Base-by-base conservation (phyloP, 2,888 invertebrate species). In the Ormia ochracea region DNA sequence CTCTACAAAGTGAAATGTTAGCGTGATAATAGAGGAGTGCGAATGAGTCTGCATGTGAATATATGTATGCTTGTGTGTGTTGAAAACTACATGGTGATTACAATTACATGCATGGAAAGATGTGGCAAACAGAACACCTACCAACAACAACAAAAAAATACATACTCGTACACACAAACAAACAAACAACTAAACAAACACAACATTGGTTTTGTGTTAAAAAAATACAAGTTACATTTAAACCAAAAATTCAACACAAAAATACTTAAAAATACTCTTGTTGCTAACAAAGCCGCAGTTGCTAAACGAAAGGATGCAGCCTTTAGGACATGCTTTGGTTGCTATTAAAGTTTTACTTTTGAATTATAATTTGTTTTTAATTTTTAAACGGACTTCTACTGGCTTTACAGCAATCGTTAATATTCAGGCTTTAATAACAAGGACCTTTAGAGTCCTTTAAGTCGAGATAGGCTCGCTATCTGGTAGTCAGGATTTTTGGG, bases 21-120 rank as follows among this genome's bases (percentile, higher is more conserved):
- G 72, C 23, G 28, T 65, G 26, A 38, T 28, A 28, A 23, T 26
- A 19, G 12, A 9, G 21, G 12, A 33, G 2, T 33, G 23, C 21
- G 38, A 28, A 3, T 61, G 7, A 5, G 21, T 19, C 12, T 28
- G 58, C 1, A 12, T 26, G 41, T 14, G 31, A 23, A 14, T 59
- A 36, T 23, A n/a, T 7, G 23, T n/a, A 12, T 31, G 21, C 2
- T 7, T 26, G 36, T 23, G 31, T 31, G 21, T 23, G 56, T 36
- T 17, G 19, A 56, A 28, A 73, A 50, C 45, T 21, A 74, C 73
- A 74, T 58, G 48, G 76, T 69, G 54, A 79, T 79, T 79, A 79
- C 75, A 75, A 75, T 79, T 79, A 79, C 66, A 70, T 75, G 79
- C 75, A 70, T 75, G 75, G 66, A 19, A 31, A 54, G 75, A 72